Conservation (phyloP, 2,113 vertebrate species). For the Narcine bancroftii region DNA sequence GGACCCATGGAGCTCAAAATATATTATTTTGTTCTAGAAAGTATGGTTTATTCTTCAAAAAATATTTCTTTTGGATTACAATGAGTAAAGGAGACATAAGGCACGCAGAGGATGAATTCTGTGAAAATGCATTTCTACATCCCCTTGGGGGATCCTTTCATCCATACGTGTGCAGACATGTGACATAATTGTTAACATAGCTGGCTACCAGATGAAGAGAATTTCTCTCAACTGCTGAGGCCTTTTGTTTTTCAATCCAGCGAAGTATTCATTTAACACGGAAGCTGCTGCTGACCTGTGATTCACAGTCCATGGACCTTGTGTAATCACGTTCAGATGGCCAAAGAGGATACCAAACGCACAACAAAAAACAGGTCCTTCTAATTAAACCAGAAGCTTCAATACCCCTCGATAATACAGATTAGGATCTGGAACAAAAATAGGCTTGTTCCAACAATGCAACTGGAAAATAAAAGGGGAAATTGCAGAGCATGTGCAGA, state of each 20-base stretch:
- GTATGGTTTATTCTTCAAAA: neutral
- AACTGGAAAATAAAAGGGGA: neutral
- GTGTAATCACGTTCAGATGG: conserved; percentile 24
- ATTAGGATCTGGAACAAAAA: conserved; percentile 9
- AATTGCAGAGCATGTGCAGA: neutral
- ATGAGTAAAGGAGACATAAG: conserved; percentile 4
- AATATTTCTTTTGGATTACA: conserved; percentile 9
- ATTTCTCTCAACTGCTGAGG: conserved; percentile 65
- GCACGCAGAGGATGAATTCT: conserved; percentile 25
- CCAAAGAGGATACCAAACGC: neutral
- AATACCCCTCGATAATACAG: neutral
- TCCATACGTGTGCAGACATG: conserved; percentile 60
- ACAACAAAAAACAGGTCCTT: neutral
- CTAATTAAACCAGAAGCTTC: conserved; percentile 1
- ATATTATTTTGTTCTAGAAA: conserved; percentile 14
- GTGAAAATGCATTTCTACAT: conserved; percentile 51
- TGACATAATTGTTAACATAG: conserved; percentile 68
- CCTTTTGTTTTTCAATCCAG: conserved; percentile 62
- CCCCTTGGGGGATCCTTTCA: conserved; percentile 60
- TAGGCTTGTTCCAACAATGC: neutral
- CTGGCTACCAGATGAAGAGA: conserved; percentile 70
- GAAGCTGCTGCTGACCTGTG: conserved; percentile 49
- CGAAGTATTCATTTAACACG: conserved; percentile 66
- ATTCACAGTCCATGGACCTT: conserved; percentile 22
- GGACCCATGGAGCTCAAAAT: neutral